Evolutionary conservation across 2,113 vertebrate genomes (phyloP).

Genomic region (Corydoras maculifer): DNA sequence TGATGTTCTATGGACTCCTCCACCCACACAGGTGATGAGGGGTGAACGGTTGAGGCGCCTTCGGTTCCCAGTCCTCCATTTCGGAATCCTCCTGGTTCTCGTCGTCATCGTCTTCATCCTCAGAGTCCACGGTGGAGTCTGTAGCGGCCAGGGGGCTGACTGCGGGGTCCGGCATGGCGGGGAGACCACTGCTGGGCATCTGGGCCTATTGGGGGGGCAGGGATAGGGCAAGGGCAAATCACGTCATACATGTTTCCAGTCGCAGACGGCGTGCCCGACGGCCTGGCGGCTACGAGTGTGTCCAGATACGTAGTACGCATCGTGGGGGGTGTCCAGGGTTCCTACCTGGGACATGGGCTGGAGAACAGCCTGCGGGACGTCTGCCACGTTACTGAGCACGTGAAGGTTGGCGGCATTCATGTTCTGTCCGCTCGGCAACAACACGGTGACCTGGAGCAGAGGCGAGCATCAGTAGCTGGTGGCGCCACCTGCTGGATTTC

Average conservation of each 20-base stretch:
- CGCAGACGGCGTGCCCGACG: too few relatives aligned
- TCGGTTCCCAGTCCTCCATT: constrained; percentile 88
- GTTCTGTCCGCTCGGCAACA: constrained; percentile 76
- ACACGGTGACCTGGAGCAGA: constrained; percentile 67
- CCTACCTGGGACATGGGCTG: constrained; percentile 76
- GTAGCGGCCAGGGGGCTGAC: constrained; percentile 79
- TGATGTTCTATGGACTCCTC: background rate
- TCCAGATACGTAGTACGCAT: too few relatives aligned
- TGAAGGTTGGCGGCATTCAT: constrained; percentile 78
- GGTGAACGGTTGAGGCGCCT: constrained; percentile 78
- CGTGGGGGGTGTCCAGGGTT: too few relatives aligned
- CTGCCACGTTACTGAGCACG: constrained; percentile 76
- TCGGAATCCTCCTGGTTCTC: constrained; percentile 82
- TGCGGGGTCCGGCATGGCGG: constrained; percentile 71
- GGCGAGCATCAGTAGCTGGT: background rate
- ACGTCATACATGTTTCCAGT: too few relatives aligned
- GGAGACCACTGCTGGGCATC: constrained; percentile 73
- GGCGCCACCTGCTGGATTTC: too few relatives aligned
- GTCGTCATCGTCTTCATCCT: constrained; percentile 79
- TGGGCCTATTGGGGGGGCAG: constrained; percentile 56
- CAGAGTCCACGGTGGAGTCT: constrained; percentile 79
- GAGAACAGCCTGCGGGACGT: constrained; percentile 72
- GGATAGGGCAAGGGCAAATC: too few relatives aligned
- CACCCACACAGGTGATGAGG: constrained; percentile 90
- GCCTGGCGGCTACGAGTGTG: too few relatives aligned